A percentile compares a stretch with the other conserved stretches of the same genome.
Evolutionary conservation across 2,113 vertebrate species (phyloP).

Genomic region (Aptenodytes forsteri): DNA sequence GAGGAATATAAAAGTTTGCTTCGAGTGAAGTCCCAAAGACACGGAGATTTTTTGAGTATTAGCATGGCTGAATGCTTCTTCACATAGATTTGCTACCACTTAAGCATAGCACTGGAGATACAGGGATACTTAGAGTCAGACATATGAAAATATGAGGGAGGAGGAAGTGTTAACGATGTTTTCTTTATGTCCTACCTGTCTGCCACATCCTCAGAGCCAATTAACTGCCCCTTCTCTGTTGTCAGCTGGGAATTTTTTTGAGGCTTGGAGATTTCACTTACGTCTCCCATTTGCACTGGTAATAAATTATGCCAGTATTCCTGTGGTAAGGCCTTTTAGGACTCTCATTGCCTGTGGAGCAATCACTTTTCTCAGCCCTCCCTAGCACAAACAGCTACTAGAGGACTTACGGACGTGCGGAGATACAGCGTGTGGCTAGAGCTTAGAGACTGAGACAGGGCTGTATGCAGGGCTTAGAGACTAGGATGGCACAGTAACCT

Average conservation of each 20-base stretch:
- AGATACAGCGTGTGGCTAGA: background rate
- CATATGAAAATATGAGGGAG: background rate
- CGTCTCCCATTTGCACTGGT: background rate
- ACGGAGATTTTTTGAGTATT: background rate
- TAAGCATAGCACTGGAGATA: background rate
- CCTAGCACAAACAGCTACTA: no score
- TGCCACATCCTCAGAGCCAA: background rate
- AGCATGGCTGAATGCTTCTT: background rate
- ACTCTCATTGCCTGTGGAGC: background rate
- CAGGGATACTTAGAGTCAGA: background rate
- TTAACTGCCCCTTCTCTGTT: background rate
- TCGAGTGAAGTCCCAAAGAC: background rate
- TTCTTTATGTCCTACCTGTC: background rate
- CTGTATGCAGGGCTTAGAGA: background rate
- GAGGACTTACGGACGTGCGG: fast-evolving
- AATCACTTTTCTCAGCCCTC: background rate
- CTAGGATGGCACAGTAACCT: background rate
- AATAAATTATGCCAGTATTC: background rate
- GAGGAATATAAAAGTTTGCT: background rate
- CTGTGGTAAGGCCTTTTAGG: background rate
- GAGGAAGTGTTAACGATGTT: background rate
- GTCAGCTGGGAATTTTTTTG: no score
- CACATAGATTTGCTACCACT: background rate
- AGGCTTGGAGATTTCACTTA: background rate
- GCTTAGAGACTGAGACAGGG: background rate